Evolutionary conservation across 2,797 vertebrate genomes (phyloP).

Genomic region (Macroramphosus scolopax): DNA sequence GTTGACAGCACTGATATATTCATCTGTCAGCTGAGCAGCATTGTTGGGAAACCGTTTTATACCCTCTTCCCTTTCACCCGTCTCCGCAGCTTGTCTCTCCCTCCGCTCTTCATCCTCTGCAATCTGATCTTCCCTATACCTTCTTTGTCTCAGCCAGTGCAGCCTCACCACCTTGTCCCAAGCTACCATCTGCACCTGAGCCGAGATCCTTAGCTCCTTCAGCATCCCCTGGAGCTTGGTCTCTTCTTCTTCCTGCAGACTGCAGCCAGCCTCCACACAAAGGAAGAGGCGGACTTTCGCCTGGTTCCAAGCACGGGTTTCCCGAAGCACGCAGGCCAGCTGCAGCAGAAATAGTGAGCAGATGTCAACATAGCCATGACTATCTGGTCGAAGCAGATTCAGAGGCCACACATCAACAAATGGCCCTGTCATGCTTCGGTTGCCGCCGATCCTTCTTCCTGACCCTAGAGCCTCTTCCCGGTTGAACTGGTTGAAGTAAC

Average conservation of each 20-base stretch:
- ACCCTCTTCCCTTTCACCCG: conserved; percentile 2
- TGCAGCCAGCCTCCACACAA: conserved; percentile 81
- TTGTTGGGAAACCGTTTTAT: conserved; percentile 72
- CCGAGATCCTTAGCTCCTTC: conserved; percentile 83
- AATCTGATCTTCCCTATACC: background rate
- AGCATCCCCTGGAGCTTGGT: conserved; percentile 80
- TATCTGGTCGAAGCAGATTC: conserved; percentile 84
- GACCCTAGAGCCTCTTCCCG: conserved; percentile 43
- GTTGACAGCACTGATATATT: conserved; percentile 84
- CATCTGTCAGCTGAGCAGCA: conserved; percentile 77
- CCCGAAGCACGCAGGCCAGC: conserved; percentile 85
- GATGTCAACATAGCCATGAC: conserved; percentile 81
- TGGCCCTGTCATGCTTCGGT: background rate
- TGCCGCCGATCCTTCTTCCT: conserved; percentile 20
- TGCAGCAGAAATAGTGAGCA: conserved; percentile 89
- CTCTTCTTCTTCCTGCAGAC: conserved; percentile 77
- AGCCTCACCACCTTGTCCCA: conserved; percentile 84
- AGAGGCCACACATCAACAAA: conserved; percentile 86
- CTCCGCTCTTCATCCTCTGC: conserved; percentile 16
- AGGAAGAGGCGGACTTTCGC: conserved; percentile 83
- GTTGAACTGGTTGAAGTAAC: conserved; percentile 81
- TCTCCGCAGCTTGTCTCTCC: background rate
- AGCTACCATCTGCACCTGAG: conserved; percentile 79
- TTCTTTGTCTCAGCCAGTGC: conserved; percentile 79
- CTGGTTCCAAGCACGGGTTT: conserved; percentile 81